Conservation (phyloP, 2,888 invertebrate species). For the Glomeris marginata region DNA sequence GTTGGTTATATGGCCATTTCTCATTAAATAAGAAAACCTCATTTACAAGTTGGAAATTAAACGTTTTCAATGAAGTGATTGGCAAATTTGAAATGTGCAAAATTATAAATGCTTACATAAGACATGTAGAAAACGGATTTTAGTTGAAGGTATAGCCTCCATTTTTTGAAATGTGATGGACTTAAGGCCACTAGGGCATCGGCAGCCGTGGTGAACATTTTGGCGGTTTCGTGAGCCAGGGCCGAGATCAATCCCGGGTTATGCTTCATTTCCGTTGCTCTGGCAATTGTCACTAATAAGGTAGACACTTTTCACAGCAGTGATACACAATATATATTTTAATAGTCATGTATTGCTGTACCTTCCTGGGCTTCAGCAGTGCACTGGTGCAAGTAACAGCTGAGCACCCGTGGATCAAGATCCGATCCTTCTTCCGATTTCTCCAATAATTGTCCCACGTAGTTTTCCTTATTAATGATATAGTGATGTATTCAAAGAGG, state of each 20-base stretch:
- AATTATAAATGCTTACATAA: slow-evolving; percentile 34
- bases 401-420: slow-evolving; percentile 40
- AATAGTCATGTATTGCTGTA: slow-evolving; percentile 18
- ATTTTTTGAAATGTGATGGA: slow-evolving; percentile 37
- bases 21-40: no score
- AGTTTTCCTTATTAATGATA: slow-evolving; percentile 14
- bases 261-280: slow-evolving; percentile 48
- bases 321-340: no score
- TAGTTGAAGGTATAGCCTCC: slow-evolving; percentile 43
- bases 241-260: slow-evolving; percentile 41
- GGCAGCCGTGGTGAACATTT: slow-evolving; percentile 41
- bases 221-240: slow-evolving; percentile 44
- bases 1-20: no score
- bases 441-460: slow-evolving; percentile 26
- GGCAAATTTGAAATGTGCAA: slow-evolving; percentile 1
- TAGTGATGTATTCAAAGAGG: not conserved
- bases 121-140: slow-evolving; percentile 44
- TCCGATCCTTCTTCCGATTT: slow-evolving; percentile 36
- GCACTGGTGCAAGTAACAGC: slow-evolving; percentile 44
- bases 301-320: no score
- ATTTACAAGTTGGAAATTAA: no score
- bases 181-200: slow-evolving; percentile 37
- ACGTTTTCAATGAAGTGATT: not conserved
- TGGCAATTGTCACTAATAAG: slow-evolving; percentile 40
- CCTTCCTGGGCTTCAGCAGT: slow-evolving; percentile 51